Percentiles rank a stretch among this genome's conserved stretches.
Evolutionary conservation across 2,113 vertebrate genomes (phyloP).

Genomic region (Cheilinus undulatus): DNA sequence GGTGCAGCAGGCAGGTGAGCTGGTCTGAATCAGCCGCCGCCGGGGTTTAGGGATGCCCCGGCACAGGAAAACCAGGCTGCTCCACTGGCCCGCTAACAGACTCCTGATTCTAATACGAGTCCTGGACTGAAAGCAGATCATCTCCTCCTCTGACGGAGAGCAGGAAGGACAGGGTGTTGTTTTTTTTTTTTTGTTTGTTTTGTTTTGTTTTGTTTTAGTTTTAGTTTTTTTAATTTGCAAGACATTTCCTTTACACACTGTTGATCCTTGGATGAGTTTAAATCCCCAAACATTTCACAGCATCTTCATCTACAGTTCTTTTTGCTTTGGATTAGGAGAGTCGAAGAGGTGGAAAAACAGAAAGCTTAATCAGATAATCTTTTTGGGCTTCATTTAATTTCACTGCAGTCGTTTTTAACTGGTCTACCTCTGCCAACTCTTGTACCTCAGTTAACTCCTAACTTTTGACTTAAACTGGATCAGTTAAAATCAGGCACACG

Average conservation of each 20-base stretch:
- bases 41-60: constrained; percentile 69
- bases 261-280: no score
- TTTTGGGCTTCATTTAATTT: constrained; percentile 8
- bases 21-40: constrained; percentile 55
- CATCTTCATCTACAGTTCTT: constrained; percentile 14
- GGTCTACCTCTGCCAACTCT: constrained; percentile 38
- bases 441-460: constrained; percentile 5
- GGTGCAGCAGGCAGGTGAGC: constrained; percentile 51
- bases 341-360: constrained; percentile 3
- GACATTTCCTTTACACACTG: no score
- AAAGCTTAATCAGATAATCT: constrained; percentile 2
- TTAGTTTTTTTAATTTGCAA: no score
- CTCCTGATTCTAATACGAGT: constrained; percentile 50
- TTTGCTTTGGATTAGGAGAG: background rate
- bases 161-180: background rate
- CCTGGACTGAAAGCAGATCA: constrained; percentile 52
- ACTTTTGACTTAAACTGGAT: constrained; percentile 7
- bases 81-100: constrained; percentile 60
- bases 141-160: background rate
- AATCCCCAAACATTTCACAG: no score
- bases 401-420: background rate
- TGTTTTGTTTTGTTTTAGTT: no score
- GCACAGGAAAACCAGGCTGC: constrained; percentile 70
- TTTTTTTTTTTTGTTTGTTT: constrained; percentile 38
- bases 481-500: background rate